Evolutionary conservation across 2,113 vertebrate genomes (phyloP), one percentile per base, ranked within the genome.

Genomic region (Ariopsis seemanni): DNA sequence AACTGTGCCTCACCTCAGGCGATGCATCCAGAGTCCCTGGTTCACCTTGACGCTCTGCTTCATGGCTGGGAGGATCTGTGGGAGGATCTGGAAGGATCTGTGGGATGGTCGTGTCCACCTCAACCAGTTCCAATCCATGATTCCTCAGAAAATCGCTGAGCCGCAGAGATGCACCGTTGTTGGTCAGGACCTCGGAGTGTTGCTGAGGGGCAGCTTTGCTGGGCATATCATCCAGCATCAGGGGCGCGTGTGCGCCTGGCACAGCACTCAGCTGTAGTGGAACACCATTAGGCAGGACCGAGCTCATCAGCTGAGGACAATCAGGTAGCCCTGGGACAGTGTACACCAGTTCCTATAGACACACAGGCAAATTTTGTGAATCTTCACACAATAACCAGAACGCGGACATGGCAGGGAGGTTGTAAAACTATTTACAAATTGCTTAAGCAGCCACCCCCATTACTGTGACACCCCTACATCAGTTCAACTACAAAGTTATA

Each of bases 61-160:
- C 85, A 9, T 22, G 58, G 63, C 81, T 80, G 17, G 27, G 5
- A 11, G 74, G 79, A 82, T 55, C 63, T 69, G 63, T 80, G 17
- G 27, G 5, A 11, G 74, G 79, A 82, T 55, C 63, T 69, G 63
- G 62, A 67, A 85, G 50, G 5, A 75, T 42, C 17, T 84, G 83
- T 48, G 89, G 82, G 4, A 82, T 63, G 27, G 87, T 81, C 22
- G 72, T 83, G 34, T 88, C 89, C 74, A 90, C 82, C 84, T 86
- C 80, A 20, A 90, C 69, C 80, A 88, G 87, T 55, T 86, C 71
- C 48, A 90, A 55, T 25, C 83, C 86, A 48, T 80, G 87, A 72
- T 67, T 84, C 48, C 57, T 63, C 34, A 57, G 12, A 20, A 67
- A 75, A 55, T 89, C 88, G 3, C 81, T 60, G 12, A 89, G 63